Percentiles rank a stretch among this genome's conserved stretches.
phyloP scores from a whole-genome alignment of 2,113 vertebrate genomes.

The Eulemur rufifrons region DNA sequence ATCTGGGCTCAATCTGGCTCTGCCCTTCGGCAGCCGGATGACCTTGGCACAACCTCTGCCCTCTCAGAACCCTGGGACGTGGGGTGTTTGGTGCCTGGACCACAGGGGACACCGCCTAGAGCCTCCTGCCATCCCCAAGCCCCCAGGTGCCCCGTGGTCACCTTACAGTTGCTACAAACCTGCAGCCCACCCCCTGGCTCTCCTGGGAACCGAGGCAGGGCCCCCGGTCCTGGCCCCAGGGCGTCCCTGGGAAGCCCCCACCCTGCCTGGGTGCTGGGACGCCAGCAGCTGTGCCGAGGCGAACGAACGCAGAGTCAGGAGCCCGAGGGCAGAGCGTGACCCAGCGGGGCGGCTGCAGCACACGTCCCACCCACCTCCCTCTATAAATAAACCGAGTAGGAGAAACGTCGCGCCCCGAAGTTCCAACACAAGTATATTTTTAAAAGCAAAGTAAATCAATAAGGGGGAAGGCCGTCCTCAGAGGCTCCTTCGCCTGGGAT shows the following conservation, averaged over 20 bases:
- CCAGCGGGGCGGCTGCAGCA: constrained; percentile 46
- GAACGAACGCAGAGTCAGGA: constrained; percentile 35
- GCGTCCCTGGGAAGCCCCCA: background rate
- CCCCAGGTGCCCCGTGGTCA: background rate
- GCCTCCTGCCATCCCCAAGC: fast-evolving
- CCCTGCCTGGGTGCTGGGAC: background rate
- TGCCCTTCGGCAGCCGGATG: background rate
- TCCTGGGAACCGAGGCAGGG: fast-evolving
- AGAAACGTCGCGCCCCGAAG: constrained; percentile 75
- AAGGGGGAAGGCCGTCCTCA: background rate
- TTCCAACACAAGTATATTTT: constrained; percentile 63
- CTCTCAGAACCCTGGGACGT: background rate
- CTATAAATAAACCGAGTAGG: constrained; percentile 84
- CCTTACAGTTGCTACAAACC: background rate
- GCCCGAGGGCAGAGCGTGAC: constrained; percentile 44
- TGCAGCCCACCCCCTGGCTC: fast-evolving
- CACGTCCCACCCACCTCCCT: constrained; percentile 77
- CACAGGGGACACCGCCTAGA: background rate
- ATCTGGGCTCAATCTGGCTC: background rate
- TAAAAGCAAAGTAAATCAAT: constrained; percentile 34
- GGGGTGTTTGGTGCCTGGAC: background rate
- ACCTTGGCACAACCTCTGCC: constrained; percentile 24
- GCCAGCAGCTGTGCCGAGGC: background rate
- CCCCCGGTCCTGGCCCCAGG: background rate
- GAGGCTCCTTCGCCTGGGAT: background rate